phyloP scores from a whole-genome alignment of 2,797 vertebrate species.

The Potorous gilbertii region DNA sequence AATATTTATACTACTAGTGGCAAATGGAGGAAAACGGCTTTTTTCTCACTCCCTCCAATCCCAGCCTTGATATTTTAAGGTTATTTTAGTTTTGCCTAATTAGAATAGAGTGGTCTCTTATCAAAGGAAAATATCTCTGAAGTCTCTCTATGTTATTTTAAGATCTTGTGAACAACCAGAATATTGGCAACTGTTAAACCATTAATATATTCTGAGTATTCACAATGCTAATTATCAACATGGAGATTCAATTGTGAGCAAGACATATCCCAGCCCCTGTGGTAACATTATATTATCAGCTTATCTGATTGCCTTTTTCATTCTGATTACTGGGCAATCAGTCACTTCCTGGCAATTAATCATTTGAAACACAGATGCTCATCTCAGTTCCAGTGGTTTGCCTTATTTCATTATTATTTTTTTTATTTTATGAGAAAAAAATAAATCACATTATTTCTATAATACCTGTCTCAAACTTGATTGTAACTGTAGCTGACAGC shows the following conservation, averaged over 20 bases:
- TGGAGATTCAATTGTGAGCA: constrained; percentile 68
- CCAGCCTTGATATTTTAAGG: neutral
- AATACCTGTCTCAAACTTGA: constrained; percentile 45
- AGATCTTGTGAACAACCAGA: constrained; percentile 22
- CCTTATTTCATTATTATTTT: constrained; percentile 59
- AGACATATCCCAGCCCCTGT: constrained; percentile 48
- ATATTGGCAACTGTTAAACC: constrained; percentile 25
- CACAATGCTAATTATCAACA: constrained; percentile 69
- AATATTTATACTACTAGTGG: neutral
- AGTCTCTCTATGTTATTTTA: constrained; percentile 25
- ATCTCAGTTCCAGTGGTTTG: constrained; percentile 54
- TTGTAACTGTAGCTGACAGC: constrained; percentile 56
- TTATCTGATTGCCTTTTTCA: constrained; percentile 72
- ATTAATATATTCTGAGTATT: constrained; percentile 70
- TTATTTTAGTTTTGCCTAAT: neutral
- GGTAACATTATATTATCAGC: constrained; percentile 45
- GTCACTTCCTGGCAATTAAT: constrained; percentile 77
- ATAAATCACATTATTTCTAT: constrained; percentile 12
- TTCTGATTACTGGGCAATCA: constrained; percentile 70
- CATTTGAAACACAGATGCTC: constrained; percentile 52
- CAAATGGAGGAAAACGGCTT: neutral
- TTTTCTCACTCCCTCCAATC: neutral
- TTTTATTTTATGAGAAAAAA: constrained; percentile 56
- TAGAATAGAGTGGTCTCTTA: constrained; percentile 14
- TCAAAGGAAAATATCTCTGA: neutral